These are phyloP conservation scores for Nansenia antarctica DNA, from an alignment of 2,113 vertebrate genomes.

Conservation along the genomic window DNA sequence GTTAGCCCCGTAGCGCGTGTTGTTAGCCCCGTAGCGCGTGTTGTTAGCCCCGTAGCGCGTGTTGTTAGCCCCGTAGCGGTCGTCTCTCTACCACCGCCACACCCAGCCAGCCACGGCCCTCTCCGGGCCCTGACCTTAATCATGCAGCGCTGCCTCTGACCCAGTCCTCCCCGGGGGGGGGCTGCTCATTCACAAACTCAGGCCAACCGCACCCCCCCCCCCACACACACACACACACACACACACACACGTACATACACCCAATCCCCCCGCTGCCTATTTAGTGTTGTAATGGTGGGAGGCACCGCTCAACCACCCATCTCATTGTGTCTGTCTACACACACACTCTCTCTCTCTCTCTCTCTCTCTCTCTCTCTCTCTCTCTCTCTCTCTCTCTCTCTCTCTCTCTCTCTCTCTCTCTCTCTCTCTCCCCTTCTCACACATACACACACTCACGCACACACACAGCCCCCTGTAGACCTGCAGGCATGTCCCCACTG, in stretches of 20 bases:
- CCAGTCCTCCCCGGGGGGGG: conserved; percentile 68
- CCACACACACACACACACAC: too few relatives aligned
- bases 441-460: neutral
- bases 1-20: too few relatives aligned
- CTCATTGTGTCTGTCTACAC: conserved; percentile 73
- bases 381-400: too few relatives aligned
- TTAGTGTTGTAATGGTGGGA: conserved; percentile 71
- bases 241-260: too few relatives aligned
- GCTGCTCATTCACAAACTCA: conserved; percentile 63
- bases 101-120: conserved; percentile 38
- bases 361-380: too few relatives aligned
- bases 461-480: conserved; percentile 41
- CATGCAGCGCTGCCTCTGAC: conserved; percentile 71
- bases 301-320: conserved; percentile 70
- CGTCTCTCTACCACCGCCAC: too few relatives aligned
- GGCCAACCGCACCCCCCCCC: neutral
- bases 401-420: too few relatives aligned
- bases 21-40: too few relatives aligned
- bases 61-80: too few relatives aligned
- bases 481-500: too few relatives aligned
- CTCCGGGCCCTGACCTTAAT: conserved; percentile 73
- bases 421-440: conserved; percentile 7
- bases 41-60: too few relatives aligned
- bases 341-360: too few relatives aligned
- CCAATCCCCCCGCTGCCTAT: conserved; percentile 64